A percentile compares a stretch with the other conserved stretches of the same genome.
Conservation (phyloP, 2,113 vertebrate species). For the Clarias magur region DNA sequence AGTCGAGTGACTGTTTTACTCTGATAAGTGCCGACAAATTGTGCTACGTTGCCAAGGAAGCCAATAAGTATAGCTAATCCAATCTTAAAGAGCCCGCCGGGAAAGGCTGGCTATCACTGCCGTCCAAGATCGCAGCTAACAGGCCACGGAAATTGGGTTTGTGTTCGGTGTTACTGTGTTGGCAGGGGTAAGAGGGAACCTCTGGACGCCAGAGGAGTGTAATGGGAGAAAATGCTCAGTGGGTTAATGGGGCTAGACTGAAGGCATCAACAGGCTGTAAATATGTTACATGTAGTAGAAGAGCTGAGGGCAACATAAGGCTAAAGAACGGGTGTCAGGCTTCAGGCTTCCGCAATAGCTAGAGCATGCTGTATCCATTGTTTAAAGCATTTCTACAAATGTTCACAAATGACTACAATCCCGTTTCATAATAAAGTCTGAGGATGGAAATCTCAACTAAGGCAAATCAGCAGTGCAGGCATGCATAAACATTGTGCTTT, state of each 20-base stretch:
- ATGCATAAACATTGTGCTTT: not conserved
- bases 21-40: slow-evolving; percentile 68
- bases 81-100: slow-evolving; percentile 61
- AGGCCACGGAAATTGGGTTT: slow-evolving; percentile 54
- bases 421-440: slow-evolving; percentile 29
- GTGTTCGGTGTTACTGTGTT: slow-evolving; percentile 51
- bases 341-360: slow-evolving; percentile 5
- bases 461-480: not conserved
- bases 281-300: slow-evolving; percentile 68
- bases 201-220: slow-evolving; percentile 20
- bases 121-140: slow-evolving; percentile 60
- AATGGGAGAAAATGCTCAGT: slow-evolving; percentile 43
- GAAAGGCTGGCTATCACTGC: slow-evolving; percentile 49
- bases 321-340: slow-evolving; percentile 27
- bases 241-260: slow-evolving; percentile 59
- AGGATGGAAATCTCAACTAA: slow-evolving; percentile 14
- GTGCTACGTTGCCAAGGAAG: slow-evolving; percentile 59
- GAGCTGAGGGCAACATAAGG: slow-evolving; percentile 22
- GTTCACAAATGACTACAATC: slow-evolving; percentile 23
- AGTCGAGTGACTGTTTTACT: slow-evolving; percentile 61
- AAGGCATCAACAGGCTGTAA: slow-evolving; percentile 71
- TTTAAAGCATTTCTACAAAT: slow-evolving; percentile 37
- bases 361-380: slow-evolving; percentile 12
- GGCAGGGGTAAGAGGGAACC: slow-evolving; percentile 39
- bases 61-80: slow-evolving; percentile 65